Percentiles rank a stretch among this genome's conserved stretches.
These are phyloP conservation scores for Cryptoblepharus egeriae DNA, from an alignment of 2,797 vertebrate species.

Conservation along the genomic window DNA sequence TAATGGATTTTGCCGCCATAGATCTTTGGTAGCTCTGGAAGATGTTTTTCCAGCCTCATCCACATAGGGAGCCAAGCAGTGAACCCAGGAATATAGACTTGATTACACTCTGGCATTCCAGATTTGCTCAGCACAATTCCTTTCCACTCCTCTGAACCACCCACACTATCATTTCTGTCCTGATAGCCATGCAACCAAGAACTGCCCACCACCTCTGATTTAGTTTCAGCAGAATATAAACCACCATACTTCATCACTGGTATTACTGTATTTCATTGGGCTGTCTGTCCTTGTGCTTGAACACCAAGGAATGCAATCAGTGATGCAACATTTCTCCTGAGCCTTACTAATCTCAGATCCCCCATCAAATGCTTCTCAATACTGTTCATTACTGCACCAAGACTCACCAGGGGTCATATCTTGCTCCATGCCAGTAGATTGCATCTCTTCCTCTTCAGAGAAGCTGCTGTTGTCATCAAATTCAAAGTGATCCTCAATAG, in stretches of 20 bases:
- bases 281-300: not conserved
- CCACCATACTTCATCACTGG: not conserved
- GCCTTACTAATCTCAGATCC: too few species aligned
- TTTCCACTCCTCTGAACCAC: not conserved
- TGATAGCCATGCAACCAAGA: not conserved
- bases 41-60: not conserved
- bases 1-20: not conserved
- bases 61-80: not conserved
- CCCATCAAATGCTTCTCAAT: not conserved
- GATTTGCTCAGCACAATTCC: not conserved
- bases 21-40: not conserved
- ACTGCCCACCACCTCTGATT: not conserved
- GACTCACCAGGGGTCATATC: constrained; percentile 44
- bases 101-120: not conserved
- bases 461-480: constrained; percentile 93
- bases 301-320: not conserved
- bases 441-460: constrained; percentile 86
- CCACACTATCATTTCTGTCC: not conserved
- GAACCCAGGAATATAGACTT: not conserved
- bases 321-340: not conserved
- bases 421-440: constrained; percentile 26
- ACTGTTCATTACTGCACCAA: too few species aligned
- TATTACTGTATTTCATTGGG: too few species aligned
- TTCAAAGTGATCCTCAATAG: constrained; percentile 87
- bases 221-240: not conserved